These are phyloP conservation scores for Molossus molossus DNA, from an alignment of 2,797 vertebrate genomes.

Conservation along the genomic window DNA sequence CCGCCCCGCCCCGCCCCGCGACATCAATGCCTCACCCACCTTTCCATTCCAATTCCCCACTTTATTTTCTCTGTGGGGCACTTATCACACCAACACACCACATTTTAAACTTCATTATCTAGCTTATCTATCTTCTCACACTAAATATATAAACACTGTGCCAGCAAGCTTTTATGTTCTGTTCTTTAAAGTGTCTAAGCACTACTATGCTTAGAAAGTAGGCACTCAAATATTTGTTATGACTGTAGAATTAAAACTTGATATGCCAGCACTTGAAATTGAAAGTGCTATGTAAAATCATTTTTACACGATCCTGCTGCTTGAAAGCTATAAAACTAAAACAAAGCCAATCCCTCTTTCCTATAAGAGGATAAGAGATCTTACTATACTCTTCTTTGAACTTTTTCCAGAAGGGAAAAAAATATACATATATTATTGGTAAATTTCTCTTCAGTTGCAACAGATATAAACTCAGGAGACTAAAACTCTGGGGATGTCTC, in stretches of 20 bases:
- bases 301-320: conserved; percentile 3
- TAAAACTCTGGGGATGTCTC: conserved; percentile 25
- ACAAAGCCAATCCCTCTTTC: background rate
- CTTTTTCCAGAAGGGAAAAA: background rate
- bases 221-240: conserved; percentile 53
- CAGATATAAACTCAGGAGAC: conserved; percentile 50
- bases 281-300: background rate
- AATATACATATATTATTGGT: background rate
- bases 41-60: background rate
- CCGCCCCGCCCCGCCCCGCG: too few relatives aligned
- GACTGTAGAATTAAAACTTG: conserved; percentile 39
- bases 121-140: conserved; percentile 37
- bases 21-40: background rate
- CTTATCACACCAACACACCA: conserved; percentile 8
- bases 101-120: conserved; percentile 50
- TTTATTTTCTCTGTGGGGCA: conserved; percentile 56
- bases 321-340: conserved; percentile 51
- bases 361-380: background rate
- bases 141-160: conserved; percentile 35
- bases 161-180: conserved; percentile 5
- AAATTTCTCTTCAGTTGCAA: conserved; percentile 68
- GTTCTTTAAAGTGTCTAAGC: conserved; percentile 42
- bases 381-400: conserved; percentile 50
- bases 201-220: conserved; percentile 22
- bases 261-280: background rate